Base-by-base conservation (phyloP, 2,113 vertebrate genomes). In the Potamarius usumacintae region DNA sequence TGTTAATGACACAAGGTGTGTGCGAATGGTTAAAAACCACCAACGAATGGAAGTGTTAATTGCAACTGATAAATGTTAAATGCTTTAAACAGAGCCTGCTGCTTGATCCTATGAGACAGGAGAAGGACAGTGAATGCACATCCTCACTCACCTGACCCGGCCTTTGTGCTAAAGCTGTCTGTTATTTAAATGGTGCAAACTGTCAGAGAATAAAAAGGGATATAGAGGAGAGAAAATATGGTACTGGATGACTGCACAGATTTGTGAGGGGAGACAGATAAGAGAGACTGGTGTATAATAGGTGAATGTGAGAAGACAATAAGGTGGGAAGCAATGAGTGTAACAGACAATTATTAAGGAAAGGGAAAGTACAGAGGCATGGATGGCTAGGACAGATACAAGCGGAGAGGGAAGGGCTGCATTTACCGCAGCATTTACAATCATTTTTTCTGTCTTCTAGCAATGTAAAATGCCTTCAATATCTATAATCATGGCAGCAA, bases 101-200 rank as follows among this genome's bases (percentile, higher is more conserved):
- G 82, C 50, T 78, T 27, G 22, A 48, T 58, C 60, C 79, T 27
- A 34, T 78, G 81, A 71, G 72, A 57, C 74, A 72, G 2, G 17
- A 65, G 55, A 81, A 82, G 80, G 52, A 84, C 77, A 86, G 57
- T 84, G 86, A 89, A 86, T 63, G 83, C 86, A 81, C 71, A 89
- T 72, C 83, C 65, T 67, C 25, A 84, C 60, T 86, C 84, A 84
- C 60, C 87, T 69, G 55, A 27, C 55, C 74, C 89, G 85, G 71
- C 85, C 84, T 88, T 91, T 88, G 84, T 57, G 62, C 86, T 86
- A 83, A 76, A 86, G 57, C 82, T 25, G 60, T 5, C 72, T 91
- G 85, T 83, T 89, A 90, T 90, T 90, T 89, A 89, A 90, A 90
- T 89, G 78, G 79, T 17, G 52, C 85, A 90, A 90, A 85, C 50